Evolutionary conservation across 2,888 invertebrate genomes (phyloP).

Genomic region (Mechanitis mazaeus): DNA sequence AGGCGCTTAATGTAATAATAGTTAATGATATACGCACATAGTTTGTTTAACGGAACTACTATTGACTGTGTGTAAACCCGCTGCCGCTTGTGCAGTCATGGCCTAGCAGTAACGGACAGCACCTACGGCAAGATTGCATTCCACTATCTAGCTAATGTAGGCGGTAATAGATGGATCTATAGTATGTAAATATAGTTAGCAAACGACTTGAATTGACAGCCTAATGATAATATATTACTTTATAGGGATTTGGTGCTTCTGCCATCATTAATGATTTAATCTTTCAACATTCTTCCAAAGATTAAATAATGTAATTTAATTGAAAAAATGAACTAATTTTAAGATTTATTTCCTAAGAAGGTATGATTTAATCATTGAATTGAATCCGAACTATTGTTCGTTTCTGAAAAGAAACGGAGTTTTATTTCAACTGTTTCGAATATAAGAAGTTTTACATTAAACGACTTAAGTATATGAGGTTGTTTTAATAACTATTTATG

Average conservation of each 20-base stretch:
- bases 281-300: neutral
- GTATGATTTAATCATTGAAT: no score
- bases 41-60: neutral
- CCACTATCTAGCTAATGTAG: slow-evolving; percentile 55
- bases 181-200: slow-evolving; percentile 18
- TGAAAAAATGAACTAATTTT: no score
- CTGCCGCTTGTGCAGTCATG: neutral
- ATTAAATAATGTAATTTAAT: no score
- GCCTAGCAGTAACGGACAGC: slow-evolving; percentile 36
- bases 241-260: neutral
- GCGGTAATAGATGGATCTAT: slow-evolving; percentile 58
- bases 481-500: no score
- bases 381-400: no score
- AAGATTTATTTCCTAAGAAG: no score
- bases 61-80: neutral
- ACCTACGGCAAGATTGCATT: slow-evolving; percentile 58
- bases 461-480: no score
- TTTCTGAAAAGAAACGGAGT: no score
- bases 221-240: slow-evolving; percentile 13
- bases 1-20: no score
- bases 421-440: no score
- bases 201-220: slow-evolving; percentile 26
- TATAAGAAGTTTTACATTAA: no score
- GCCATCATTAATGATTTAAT: slow-evolving; percentile 4
- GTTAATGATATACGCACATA: neutral